Evolutionary conservation across 2,888 invertebrate species (phyloP).

Genomic region (Monochamus alternatus): DNA sequence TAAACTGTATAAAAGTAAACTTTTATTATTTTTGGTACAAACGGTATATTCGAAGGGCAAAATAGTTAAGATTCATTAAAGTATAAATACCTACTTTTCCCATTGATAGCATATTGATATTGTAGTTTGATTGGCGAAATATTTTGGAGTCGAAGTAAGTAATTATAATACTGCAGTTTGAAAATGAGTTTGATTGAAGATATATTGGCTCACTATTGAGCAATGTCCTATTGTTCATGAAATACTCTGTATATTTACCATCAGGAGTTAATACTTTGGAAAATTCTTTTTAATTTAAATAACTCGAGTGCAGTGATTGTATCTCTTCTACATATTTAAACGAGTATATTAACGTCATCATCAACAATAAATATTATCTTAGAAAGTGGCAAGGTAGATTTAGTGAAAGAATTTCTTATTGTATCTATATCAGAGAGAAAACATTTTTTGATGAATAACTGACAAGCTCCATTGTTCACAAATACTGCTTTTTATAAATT

Average conservation of each 20-base stretch:
- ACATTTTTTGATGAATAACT: neutral
- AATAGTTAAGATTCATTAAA: no score
- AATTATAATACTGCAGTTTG: no score
- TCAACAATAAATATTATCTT: neutral
- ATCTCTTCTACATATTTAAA: neutral
- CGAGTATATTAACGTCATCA: neutral
- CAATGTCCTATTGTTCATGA: neutral
- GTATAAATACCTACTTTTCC: no score
- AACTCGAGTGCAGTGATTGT: no score
- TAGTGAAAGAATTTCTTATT: neutral
- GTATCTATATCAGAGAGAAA: neutral
- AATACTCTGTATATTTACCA: neutral
- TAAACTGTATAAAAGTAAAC: no score
- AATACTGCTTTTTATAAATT: neutral
- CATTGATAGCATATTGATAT: no score
- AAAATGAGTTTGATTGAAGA: no score
- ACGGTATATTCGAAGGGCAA: no score
- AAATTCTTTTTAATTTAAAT: no score
- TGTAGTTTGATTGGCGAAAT: no score
- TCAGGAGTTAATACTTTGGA: neutral
- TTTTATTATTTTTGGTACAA: no score
- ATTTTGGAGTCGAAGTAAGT: no score
- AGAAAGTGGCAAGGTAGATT: neutral
- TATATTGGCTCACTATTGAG: neutral
- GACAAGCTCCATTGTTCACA: neutral